Base-by-base conservation (phyloP, 2,888 invertebrate genomes). In the Temnothorax ravouxi region DNA sequence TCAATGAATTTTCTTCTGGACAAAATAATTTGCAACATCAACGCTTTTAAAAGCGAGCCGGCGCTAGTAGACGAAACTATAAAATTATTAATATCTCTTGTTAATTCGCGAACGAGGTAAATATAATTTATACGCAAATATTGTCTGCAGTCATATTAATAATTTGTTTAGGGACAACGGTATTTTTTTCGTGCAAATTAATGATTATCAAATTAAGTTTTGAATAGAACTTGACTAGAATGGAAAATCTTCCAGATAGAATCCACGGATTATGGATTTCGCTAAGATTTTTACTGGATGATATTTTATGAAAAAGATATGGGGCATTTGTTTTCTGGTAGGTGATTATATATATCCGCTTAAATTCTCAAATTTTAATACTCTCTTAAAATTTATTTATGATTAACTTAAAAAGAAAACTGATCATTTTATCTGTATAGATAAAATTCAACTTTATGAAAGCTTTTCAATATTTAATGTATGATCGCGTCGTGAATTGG, bases 1-100 rank as follows among this genome's bases (percentile, higher is more conserved):
- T 95, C 96, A 1, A 94, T 96, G 21, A 96, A 96, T 91, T 97
- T 96, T 92, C 94, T 97, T 29, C 92, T 98, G 62, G 95, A 96
- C 21, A 97, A 97, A 94, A 95, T 97, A 44, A 95, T 96, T 86
- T 95, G 96, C 15, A 97, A 97, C 91, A 95, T 97, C 50, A 95
- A 95, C 67, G 95, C 96, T 52, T 97, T 97, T 94, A 95, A 95
- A 86, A 95, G 96, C 3, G 97, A 97, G 92, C 95, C 96, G 0
- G 94, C 95, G 6, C 94, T 97, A 29, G 94, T 97, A 59, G 95
- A 95, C 61, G 97, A 97, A 91, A 96, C 97, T 1, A 96, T 97
- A 52, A 95, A 96, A 83, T 94, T 97, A 15, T 95, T 97, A 47
- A 92, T 95, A 15, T 94, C 95, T 0, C 93, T 97, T 56, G 95